These are phyloP conservation scores for Eristalinus sepulchralis DNA, from an alignment of 2,888 invertebrate genomes.

Conservation along the genomic window DNA sequence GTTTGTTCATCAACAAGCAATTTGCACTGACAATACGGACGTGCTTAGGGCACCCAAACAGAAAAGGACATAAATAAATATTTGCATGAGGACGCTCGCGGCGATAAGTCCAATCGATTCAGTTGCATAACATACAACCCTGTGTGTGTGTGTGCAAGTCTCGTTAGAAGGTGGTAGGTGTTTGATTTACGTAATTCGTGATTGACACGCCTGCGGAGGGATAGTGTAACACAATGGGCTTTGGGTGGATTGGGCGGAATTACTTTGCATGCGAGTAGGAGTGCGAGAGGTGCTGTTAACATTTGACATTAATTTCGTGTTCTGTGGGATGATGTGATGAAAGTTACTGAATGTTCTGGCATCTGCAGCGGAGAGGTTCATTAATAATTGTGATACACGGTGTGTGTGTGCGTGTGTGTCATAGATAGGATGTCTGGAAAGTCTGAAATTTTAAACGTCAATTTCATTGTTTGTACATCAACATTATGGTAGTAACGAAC, in stretches of 20 bases:
- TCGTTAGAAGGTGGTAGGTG: neutral
- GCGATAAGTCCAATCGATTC: constrained; percentile 7
- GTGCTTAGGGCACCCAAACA: neutral
- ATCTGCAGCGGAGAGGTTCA: neutral
- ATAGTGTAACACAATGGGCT: neutral
- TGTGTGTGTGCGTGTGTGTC: no score
- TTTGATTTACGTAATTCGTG: neutral
- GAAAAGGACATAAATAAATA: neutral
- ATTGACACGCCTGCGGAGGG: neutral
- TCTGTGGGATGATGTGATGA: neutral
- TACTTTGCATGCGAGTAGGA: neutral
- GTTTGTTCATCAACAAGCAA: constrained; percentile 24
- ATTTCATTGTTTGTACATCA: no score
- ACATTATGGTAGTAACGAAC: no score
- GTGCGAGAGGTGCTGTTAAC: neutral
- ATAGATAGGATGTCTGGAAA: no score
- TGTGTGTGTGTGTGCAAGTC: neutral
- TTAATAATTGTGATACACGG: no score
- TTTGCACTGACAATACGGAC: neutral
- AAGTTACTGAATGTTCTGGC: neutral
- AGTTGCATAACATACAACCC: constrained; percentile 1
- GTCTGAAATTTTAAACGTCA: no score
- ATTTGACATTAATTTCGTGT: neutral
- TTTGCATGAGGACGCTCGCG: neutral
- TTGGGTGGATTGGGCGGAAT: neutral